These are phyloP conservation scores for Galbula dea DNA, from an alignment of 2,113 vertebrate species.

Conservation along the genomic window DNA sequence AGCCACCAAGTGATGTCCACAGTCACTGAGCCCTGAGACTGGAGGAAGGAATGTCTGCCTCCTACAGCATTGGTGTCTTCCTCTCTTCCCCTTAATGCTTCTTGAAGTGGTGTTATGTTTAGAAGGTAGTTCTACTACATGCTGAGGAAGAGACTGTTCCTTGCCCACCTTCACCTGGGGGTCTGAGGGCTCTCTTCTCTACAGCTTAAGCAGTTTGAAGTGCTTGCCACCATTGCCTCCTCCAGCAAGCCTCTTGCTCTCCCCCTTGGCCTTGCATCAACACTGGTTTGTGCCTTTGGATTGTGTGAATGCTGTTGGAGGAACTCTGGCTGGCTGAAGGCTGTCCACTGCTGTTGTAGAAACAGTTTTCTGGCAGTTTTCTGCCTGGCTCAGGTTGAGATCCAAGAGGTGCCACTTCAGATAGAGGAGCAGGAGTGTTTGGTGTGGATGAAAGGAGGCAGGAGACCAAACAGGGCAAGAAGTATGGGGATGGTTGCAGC, in stretches of 20 bases:
- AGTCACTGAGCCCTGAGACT: not conserved
- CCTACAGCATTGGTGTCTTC: not conserved
- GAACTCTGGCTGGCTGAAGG: not conserved
- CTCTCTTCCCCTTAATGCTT: not conserved
- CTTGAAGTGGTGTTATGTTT: not conserved
- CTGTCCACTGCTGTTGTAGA: not conserved
- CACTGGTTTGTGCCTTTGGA: rapidly evolving
- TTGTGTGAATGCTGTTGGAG: not conserved
- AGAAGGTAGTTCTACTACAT: not conserved
- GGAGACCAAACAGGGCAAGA: not conserved
- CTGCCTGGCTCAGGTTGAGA: not conserved
- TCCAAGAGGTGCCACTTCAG: not conserved
- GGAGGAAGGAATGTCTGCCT: not conserved
- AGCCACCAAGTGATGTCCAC: not conserved
- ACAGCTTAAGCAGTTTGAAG: not conserved
- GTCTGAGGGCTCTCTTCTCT: not conserved
- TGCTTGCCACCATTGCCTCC: not conserved
- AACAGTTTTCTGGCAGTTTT: not conserved
- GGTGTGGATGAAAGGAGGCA: not conserved
- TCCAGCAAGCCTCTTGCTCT: not conserved
- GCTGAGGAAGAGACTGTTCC: not conserved
- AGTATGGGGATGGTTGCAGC: not conserved
- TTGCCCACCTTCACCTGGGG: not conserved
- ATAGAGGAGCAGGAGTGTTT: not conserved
- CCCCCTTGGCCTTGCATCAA: not conserved